A percentile compares a stretch with the other conserved stretches of the same genome.
Conservation (phyloP, 2,797 vertebrate species). For the Trichosurus vulpecula region DNA sequence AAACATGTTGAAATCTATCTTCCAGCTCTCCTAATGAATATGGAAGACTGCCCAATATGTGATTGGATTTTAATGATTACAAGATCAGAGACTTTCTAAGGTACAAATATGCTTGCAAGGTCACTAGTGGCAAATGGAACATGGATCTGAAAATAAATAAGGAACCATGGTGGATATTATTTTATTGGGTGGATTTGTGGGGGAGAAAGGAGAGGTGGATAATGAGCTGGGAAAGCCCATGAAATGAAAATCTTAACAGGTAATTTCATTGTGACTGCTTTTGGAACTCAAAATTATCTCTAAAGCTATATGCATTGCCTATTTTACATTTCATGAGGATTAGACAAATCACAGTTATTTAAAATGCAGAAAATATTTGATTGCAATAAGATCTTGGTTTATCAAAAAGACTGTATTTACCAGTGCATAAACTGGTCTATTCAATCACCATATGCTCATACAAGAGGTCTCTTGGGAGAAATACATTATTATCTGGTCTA, state of each 20-base stretch:
- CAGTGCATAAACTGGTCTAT: constrained; percentile 48
- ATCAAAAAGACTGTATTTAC: constrained; percentile 69
- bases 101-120: constrained; percentile 81
- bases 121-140: constrained; percentile 77
- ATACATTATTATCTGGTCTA: constrained; percentile 17
- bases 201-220: too few relatives aligned
- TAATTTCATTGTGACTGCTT: constrained; percentile 81
- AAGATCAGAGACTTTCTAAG: constrained; percentile 82
- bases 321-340: constrained; percentile 68
- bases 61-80: constrained; percentile 85
- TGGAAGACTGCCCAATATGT: constrained; percentile 81
- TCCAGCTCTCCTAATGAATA: constrained; percentile 84
- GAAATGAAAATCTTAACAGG: constrained; percentile 80
- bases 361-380: constrained; percentile 67
- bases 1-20: constrained; percentile 84
- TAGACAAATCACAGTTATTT: constrained; percentile 73
- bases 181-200: too few relatives aligned
- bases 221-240: constrained; percentile 73
- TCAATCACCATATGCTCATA: constrained; percentile 54
- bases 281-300: constrained; percentile 81
- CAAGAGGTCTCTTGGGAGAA: constrained; percentile 37
- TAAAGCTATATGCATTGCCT: constrained; percentile 71
- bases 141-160: constrained; percentile 83
- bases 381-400: constrained; percentile 69
- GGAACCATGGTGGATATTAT: constrained; percentile 65